These are phyloP conservation scores for Halcyon chelicuti DNA, from an alignment of 2,797 vertebrate species.

Conservation along the genomic window DNA sequence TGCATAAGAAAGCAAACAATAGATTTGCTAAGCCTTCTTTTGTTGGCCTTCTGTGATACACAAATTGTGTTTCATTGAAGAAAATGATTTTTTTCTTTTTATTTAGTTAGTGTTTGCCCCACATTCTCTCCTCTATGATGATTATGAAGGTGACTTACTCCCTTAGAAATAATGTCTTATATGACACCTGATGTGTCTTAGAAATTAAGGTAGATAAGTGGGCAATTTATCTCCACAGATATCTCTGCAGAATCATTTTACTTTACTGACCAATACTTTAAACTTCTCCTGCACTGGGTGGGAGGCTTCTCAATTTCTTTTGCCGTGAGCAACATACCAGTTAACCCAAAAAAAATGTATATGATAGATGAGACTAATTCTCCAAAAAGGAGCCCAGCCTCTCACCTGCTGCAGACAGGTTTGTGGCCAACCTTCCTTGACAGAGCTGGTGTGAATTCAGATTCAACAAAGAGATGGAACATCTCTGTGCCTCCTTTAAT, in stretches of 20 bases:
- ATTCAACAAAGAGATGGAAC: conserved; percentile 38
- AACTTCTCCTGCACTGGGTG: conserved; percentile 22
- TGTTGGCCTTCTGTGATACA: neutral
- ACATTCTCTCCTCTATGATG: conserved; percentile 29
- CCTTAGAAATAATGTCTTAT: conserved; percentile 41
- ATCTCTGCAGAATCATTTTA: conserved; percentile 62
- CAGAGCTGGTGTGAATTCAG: conserved; percentile 42
- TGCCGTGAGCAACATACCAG: neutral
- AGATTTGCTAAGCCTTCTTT: neutral
- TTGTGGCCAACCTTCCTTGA: conserved; percentile 43
- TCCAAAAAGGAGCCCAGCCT: neutral
- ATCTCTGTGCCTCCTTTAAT: conserved; percentile 37
- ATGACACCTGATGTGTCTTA: conserved; percentile 61
- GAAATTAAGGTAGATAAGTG: conserved; percentile 70
- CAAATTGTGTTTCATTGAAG: neutral
- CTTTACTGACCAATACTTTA: conserved; percentile 53
- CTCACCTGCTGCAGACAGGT: conserved; percentile 37
- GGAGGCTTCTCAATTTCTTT: conserved; percentile 58
- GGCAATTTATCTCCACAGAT: conserved; percentile 65
- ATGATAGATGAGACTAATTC: conserved; percentile 60
- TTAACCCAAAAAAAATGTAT: conserved; percentile 45
- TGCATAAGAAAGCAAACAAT: neutral
- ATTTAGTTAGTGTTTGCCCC: conserved; percentile 33
- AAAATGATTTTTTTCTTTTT: neutral
- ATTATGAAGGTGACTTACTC: conserved; percentile 73